Base-by-base conservation (phyloP, 2,888 invertebrate genomes). In the Orthosia gothica region DNA sequence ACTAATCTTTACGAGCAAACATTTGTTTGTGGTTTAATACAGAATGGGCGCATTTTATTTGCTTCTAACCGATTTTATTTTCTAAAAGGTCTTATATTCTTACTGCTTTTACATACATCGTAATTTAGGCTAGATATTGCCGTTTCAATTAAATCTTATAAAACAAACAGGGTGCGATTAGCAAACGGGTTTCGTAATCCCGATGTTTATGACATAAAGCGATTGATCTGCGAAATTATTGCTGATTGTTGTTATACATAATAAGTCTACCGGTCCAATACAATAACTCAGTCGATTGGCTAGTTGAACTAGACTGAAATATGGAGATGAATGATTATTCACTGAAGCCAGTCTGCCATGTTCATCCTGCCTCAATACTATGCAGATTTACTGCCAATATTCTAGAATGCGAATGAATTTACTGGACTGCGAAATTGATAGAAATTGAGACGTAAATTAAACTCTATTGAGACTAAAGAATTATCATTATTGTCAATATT, bases 301-400 rank as follows among this genome's bases (percentile, higher is more conserved):
- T 15, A 49, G n/a, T 62, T 54, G 57, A 49, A 63, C 40, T 15
- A 12, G 20, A 63, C 23, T 63, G 54, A 59, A 67, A 74, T 79
- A 78, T 58, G 50, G 58, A 64, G 54, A 67, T 57, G 52, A 62
- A 77, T 59, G 20, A 73, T 67, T 16, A 79, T 64, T 79, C 23
- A 62, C 50, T 67, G 50, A 40, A 66, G 47, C 77, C 49, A 20
- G 47, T 16, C 50, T 12, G 15, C 7, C 66, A 49, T 62, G 74
- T 49, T 57, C 40, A 49, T 23, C 12, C 26, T 15, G 3, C 16
- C 18, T 40, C 58, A 47, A 52, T 66, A 61, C n/a, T 50, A 50
- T 54, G 40, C 20, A 58, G 16, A 70, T 79, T 63, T 54, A 76
- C 2, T 57, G 47, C 13, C 40, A 20, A 62, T 54, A 65, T 69